These are phyloP conservation scores for Phorcus lineatus DNA, from an alignment of 2,888 invertebrate species.

Conservation along the genomic window DNA sequence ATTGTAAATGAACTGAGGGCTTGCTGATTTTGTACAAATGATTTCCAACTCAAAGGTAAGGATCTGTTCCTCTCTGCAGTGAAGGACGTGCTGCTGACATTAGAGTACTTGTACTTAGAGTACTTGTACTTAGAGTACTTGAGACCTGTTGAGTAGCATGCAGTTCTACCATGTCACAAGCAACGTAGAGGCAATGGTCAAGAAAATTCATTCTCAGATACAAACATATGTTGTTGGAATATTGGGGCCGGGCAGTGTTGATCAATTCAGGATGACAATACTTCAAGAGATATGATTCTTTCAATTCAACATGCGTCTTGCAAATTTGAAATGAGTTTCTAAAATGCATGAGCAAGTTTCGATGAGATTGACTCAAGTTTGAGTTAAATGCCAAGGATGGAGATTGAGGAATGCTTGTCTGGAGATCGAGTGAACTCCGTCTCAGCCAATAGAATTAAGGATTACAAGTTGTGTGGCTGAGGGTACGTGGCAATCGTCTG, in stretches of 20 bases:
- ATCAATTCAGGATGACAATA: too few relatives aligned
- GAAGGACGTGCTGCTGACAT: too few relatives aligned
- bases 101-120: too few relatives aligned
- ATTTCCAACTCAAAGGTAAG: too few relatives aligned
- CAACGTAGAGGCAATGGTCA: neutral
- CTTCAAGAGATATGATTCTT: neutral
- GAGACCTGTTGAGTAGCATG: neutral
- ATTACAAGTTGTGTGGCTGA: slow-evolving; percentile 15
- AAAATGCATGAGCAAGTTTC: slow-evolving; percentile 1
- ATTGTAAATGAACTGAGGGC: too few relatives aligned
- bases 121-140: too few relatives aligned
- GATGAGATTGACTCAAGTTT: neutral
- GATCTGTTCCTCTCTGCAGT: too few relatives aligned
- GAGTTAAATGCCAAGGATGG: neutral
- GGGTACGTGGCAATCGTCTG: slow-evolving; percentile 5
- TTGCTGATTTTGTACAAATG: too few relatives aligned
- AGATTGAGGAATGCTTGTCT: neutral
- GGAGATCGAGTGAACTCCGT: neutral
- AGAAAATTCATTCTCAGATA: slow-evolving; percentile 2
- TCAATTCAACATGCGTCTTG: neutral
- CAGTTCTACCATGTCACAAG: slow-evolving; percentile 6
- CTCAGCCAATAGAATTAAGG: slow-evolving; percentile 13
- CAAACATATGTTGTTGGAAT: too few relatives aligned
- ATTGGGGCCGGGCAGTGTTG: too few relatives aligned
- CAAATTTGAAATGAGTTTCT: neutral